Conservation (phyloP, 2,797 vertebrate species). For the Phalloptychus januarius region DNA sequence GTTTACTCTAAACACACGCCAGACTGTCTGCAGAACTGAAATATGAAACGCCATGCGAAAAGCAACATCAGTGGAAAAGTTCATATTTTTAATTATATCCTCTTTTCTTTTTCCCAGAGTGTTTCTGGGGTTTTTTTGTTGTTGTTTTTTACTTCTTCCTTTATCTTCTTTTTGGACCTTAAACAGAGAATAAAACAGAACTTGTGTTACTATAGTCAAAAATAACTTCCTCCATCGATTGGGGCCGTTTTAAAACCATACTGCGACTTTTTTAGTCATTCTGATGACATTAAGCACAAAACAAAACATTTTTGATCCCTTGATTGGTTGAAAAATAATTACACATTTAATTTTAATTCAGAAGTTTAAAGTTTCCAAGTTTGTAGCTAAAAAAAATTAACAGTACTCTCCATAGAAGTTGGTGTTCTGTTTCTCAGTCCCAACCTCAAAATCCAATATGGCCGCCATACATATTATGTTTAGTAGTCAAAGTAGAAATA, state of each 20-base stretch:
- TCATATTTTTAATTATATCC: neutral
- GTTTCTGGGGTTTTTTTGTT: neutral
- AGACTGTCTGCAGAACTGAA: slow-evolving; percentile 32
- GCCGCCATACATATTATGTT: neutral
- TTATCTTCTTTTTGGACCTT: too few relatives aligned
- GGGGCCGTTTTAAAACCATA: neutral
- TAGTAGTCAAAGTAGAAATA: neutral
- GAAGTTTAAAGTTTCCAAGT: neutral
- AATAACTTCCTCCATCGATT: neutral
- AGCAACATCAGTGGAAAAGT: slow-evolving; percentile 45
- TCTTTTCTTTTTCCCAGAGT: neutral
- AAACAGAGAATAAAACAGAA: neutral
- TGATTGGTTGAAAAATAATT: neutral
- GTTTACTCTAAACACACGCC: slow-evolving; percentile 35
- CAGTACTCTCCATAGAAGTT: neutral
- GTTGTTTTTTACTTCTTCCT: neutral
- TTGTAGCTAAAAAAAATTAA: neutral
- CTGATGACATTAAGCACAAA: neutral
- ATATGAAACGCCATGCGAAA: slow-evolving; percentile 47
- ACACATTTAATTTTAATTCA: neutral
- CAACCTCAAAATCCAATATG: neutral
- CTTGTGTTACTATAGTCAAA: neutral
- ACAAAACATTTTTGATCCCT: neutral
- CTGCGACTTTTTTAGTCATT: neutral
- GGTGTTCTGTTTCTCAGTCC: neutral